A percentile compares a stretch with the other conserved stretches of the same genome.
phyloP scores from a whole-genome alignment of 2,888 invertebrate genomes.

The Caenorhabditis afra region DNA sequence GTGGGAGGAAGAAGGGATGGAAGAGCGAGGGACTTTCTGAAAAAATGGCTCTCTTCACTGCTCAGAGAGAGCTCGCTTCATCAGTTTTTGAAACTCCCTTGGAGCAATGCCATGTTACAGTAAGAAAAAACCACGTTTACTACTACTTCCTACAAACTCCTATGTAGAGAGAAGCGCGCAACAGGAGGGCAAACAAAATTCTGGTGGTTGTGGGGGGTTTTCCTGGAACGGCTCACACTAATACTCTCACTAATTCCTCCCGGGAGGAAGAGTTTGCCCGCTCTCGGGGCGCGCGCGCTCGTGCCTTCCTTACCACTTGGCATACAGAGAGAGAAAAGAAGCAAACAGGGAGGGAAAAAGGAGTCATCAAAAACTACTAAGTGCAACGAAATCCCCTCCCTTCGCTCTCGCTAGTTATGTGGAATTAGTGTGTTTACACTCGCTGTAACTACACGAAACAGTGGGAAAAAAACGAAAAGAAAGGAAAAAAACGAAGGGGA shows the following conservation, averaged over 20 bases:
- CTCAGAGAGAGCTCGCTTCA: too few species aligned
- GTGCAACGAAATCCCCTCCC: conserved; percentile 6
- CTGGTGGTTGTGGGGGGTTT: background rate
- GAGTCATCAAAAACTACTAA: conserved; percentile 30
- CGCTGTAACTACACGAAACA: too few species aligned
- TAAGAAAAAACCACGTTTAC: too few species aligned
- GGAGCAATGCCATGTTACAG: too few species aligned
- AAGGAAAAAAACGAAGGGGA: background rate
- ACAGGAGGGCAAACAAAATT: too few species aligned
- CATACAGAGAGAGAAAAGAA: conserved; percentile 21
- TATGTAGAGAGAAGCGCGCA: too few species aligned
- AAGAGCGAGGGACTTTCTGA: too few species aligned
- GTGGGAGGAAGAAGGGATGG: too few species aligned
- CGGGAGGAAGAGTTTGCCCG: conserved; percentile 9
- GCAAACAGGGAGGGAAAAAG: conserved; percentile 27
- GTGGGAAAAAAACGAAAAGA: background rate
- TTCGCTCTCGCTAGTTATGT: conserved; percentile 33
- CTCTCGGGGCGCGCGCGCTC: conserved; percentile 19
- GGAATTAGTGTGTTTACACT: conserved; percentile 30
- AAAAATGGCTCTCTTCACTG: too few species aligned
- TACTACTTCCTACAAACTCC: conserved; percentile 10
- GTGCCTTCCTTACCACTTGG: conserved; percentile 17
- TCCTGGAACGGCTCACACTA: conserved; percentile 24
- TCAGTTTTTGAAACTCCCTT: too few species aligned
- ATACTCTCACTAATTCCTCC: conserved; percentile 25